A percentile compares a stretch with the other conserved stretches of the same genome.
Evolutionary conservation across 2,797 vertebrate species (phyloP).

Genomic region (Luscinia megarhynchos): DNA sequence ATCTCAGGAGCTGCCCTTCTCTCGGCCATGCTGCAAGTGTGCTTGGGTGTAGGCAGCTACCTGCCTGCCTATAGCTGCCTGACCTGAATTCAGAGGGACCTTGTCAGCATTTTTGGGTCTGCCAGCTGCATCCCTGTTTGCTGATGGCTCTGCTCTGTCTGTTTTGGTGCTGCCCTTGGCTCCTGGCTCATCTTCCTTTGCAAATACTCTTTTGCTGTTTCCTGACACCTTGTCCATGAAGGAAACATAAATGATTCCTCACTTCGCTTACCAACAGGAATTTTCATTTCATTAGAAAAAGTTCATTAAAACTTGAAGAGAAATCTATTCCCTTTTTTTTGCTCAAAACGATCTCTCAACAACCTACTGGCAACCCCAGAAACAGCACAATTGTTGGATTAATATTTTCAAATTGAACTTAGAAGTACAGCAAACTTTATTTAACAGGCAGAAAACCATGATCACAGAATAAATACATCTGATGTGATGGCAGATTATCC

Average conservation of each 20-base stretch:
- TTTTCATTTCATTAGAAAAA: not conserved
- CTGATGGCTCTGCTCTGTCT: not conserved
- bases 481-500: not conserved
- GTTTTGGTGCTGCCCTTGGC: not conserved
- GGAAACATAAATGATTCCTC: not conserved
- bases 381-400: not conserved
- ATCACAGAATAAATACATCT: not conserved
- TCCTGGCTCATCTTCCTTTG: not conserved
- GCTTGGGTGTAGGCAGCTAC: not conserved
- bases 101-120: not conserved
- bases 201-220: not conserved
- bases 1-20: too few relatives aligned
- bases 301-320: not conserved
- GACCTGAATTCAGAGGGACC: not conserved
- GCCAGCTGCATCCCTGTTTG: accelerated
- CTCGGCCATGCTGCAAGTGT: accelerated
- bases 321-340: not conserved
- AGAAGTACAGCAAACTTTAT: not conserved
- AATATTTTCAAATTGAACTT: not conserved
- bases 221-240: not conserved
- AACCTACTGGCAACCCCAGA: too few relatives aligned
- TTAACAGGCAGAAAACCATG: not conserved
- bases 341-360: not conserved
- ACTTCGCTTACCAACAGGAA: not conserved
- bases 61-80: not conserved